These are phyloP conservation scores for Protonibea diacanthus DNA, from an alignment of 2,797 vertebrate genomes.

Conservation along the genomic window DNA sequence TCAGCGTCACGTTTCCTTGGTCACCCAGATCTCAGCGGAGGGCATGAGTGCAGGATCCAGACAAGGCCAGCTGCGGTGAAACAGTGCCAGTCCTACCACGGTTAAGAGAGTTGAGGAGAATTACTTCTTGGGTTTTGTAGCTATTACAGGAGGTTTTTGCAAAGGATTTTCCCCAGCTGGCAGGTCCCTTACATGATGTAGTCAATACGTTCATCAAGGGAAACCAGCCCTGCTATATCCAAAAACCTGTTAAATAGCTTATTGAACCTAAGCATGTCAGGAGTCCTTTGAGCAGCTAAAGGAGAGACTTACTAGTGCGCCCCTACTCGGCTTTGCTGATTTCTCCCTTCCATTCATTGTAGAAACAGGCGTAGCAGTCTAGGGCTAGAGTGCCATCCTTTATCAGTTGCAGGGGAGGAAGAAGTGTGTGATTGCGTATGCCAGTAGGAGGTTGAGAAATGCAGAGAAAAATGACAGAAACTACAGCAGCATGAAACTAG, in stretches of 20 bases:
- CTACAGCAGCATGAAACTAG: conserved; percentile 26
- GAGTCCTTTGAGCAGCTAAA: conserved; percentile 20
- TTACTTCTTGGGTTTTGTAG: conserved; percentile 19
- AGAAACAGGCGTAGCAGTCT: conserved; percentile 16
- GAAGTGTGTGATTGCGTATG: conserved; percentile 4
- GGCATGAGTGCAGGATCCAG: not conserved
- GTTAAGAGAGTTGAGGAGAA: conserved; percentile 8
- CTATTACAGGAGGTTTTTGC: conserved; percentile 1
- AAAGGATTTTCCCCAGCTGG: conserved; percentile 12
- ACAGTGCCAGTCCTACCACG: conserved; percentile 10
- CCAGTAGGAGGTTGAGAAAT: not conserved
- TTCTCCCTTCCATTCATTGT: conserved; percentile 24
- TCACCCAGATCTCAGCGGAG: not conserved
- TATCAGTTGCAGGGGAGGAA: conserved; percentile 8
- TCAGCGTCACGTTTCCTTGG: conserved; percentile 12
- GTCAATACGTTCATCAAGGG: not conserved
- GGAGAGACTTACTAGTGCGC: not conserved
- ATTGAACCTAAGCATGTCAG: not conserved
- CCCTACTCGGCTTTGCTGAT: conserved; percentile 17
- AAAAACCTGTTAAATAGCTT: not conserved
- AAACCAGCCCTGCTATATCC: too few species aligned
- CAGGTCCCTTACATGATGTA: conserved; percentile 7
- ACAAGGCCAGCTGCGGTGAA: conserved; percentile 17
- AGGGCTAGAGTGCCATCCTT: conserved; percentile 2
- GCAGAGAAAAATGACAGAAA: conserved; percentile 3